Conservation (phyloP, 2,113 vertebrate species). For the Polypterus bichir region DNA sequence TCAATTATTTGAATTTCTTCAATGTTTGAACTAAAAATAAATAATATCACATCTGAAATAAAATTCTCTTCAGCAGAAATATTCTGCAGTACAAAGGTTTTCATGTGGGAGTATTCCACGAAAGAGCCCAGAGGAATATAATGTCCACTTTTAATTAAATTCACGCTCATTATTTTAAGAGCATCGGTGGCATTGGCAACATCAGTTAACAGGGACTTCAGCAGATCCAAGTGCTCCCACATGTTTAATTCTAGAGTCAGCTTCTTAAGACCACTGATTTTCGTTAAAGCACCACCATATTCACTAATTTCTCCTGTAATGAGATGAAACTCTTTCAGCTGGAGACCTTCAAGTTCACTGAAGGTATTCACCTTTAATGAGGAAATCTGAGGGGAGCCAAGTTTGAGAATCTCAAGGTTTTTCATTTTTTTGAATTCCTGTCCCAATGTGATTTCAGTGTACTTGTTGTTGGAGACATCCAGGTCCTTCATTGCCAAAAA, state of each 20-base stretch:
- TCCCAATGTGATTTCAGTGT: neutral
- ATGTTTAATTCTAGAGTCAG: constrained; percentile 4
- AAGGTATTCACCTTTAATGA: neutral
- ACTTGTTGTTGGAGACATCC: neutral
- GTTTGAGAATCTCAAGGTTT: constrained; percentile 2
- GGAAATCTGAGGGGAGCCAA: neutral
- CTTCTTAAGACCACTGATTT: neutral
- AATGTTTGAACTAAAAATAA: neutral
- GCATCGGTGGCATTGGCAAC: neutral
- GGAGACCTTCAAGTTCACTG: neutral
- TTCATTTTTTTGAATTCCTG: neutral
- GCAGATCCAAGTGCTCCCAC: neutral
- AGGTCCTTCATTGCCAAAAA: neutral
- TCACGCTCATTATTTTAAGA: neutral
- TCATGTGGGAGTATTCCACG: neutral
- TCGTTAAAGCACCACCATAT: neutral
- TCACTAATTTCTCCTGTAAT: constrained; percentile 1
- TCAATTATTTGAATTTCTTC: neutral
- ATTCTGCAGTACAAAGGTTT: neutral
- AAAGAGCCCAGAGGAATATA: too few relatives aligned
- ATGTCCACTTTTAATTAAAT: too few relatives aligned
- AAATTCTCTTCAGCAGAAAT: neutral
- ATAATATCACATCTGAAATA: neutral
- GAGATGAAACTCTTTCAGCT: neutral
- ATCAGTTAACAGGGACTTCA: neutral